Evolutionary conservation across 2,888 invertebrate genomes (phyloP).

Genomic region (Teleogryllus oceanicus): DNA sequence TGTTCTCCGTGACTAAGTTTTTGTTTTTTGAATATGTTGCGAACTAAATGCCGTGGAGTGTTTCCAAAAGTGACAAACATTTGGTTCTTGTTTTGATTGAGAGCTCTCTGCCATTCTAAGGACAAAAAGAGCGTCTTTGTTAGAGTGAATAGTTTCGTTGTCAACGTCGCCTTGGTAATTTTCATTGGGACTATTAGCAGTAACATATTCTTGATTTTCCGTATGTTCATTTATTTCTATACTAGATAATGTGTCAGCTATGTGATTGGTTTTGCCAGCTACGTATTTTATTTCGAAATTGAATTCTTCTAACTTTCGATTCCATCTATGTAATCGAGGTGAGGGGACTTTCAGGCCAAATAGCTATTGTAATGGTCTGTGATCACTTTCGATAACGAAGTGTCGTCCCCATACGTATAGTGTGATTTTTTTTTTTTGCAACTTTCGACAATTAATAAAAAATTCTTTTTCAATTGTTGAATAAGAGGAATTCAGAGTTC

Average conservation of each 20-base stretch:
- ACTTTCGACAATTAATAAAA: neutral
- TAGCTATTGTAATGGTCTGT: neutral
- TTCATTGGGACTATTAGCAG: too few species aligned
- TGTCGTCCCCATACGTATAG: neutral
- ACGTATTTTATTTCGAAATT: neutral
- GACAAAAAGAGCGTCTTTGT: neutral
- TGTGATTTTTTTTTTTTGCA: neutral
- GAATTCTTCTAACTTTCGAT: neutral
- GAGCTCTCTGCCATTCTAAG: neutral
- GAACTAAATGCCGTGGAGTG: neutral
- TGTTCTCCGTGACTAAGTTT: neutral
- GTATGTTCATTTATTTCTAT: neutral
- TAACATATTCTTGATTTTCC: too few species aligned
- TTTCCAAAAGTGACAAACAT: neutral
- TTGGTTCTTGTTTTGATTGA: neutral
- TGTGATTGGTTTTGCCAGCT: neutral
- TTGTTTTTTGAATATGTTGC: neutral
- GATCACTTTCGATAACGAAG: neutral
- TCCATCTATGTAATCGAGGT: neutral
- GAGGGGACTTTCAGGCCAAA: neutral
- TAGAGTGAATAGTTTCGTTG: neutral
- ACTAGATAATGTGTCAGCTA: neutral
- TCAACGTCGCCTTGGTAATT: neutral
- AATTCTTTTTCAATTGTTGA: neutral
- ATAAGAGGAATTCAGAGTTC: neutral